These are phyloP conservation scores for Arctia plantaginis DNA, from an alignment of 2,888 invertebrate genomes.

Conservation along the genomic window DNA sequence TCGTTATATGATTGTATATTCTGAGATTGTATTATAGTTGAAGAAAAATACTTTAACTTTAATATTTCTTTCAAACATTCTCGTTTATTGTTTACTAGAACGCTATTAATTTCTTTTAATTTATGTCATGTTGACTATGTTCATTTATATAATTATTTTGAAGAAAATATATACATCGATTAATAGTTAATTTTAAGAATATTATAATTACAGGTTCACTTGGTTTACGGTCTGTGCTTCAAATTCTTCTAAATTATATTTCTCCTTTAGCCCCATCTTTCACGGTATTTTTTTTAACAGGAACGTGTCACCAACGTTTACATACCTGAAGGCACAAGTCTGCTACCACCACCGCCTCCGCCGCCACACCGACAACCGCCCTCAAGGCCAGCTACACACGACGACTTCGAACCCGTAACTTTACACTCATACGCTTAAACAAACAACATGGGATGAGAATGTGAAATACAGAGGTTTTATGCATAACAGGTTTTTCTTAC, in stretches of 20 bases:
- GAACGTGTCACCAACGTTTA: slow-evolving; percentile 88
- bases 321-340: slow-evolving; percentile 90
- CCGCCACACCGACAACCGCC: slow-evolving; percentile 83
- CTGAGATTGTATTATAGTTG: too few species aligned
- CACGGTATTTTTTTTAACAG: slow-evolving; percentile 60
- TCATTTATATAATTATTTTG: too few species aligned
- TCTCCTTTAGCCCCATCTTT: neutral
- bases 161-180: too few species aligned
- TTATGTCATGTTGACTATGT: too few species aligned
- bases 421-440: slow-evolving; percentile 83
- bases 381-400: slow-evolving; percentile 85
- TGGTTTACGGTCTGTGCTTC: neutral
- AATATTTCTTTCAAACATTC: too few species aligned
- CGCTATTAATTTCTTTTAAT: too few species aligned
- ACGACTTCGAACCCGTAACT: slow-evolving; percentile 87
- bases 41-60: too few species aligned
- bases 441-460: neutral
- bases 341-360: slow-evolving; percentile 89
- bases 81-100: too few species aligned
- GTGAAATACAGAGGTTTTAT: neutral
- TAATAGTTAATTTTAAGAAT: too few species aligned
- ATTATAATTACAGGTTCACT: neutral
- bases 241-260: neutral
- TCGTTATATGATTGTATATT: too few species aligned
- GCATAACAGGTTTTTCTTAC: slow-evolving; percentile 8